Evolutionary conservation across 2,113 vertebrate species (phyloP).

Genomic region (Megaceryle maxima): DNA sequence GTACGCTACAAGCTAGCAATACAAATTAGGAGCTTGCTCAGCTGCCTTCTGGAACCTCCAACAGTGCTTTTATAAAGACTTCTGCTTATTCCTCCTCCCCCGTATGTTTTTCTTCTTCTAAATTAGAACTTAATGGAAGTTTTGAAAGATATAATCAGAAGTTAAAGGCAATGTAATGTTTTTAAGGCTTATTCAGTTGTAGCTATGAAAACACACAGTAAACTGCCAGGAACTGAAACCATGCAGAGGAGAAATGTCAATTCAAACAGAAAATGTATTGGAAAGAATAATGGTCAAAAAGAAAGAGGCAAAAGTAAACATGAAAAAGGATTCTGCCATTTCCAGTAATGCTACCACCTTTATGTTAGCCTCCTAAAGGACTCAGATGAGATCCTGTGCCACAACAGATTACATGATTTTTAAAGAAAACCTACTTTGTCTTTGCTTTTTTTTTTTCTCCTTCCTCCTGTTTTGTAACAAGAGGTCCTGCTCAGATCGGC

Average conservation of each 20-base stretch:
- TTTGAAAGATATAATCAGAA: conserved; percentile 11
- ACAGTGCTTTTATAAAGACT: background rate
- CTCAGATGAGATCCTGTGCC: background rate
- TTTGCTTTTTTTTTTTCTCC: background rate
- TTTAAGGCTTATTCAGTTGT: conserved; percentile 44
- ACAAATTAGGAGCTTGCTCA: background rate
- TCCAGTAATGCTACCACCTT: background rate
- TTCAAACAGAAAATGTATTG: background rate
- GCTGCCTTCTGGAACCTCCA: conserved; percentile 8
- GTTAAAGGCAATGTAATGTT: background rate
- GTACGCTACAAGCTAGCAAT: background rate
- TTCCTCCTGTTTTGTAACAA: background rate
- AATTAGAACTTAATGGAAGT: conserved; percentile 10
- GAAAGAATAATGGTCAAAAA: background rate
- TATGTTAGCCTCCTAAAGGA: background rate
- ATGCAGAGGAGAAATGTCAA: conserved; percentile 10
- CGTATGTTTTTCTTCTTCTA: background rate
- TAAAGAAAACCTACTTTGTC: background rate
- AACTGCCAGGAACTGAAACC: conserved; percentile 37
- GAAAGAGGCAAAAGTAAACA: background rate
- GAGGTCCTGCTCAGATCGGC: background rate
- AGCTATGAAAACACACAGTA: conserved; percentile 11
- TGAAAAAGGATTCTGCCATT: background rate
- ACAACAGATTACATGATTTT: background rate
- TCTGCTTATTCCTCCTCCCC: background rate